Evolutionary conservation across 2,888 invertebrate genomes (phyloP).

Genomic region (Stenurella melanura): DNA sequence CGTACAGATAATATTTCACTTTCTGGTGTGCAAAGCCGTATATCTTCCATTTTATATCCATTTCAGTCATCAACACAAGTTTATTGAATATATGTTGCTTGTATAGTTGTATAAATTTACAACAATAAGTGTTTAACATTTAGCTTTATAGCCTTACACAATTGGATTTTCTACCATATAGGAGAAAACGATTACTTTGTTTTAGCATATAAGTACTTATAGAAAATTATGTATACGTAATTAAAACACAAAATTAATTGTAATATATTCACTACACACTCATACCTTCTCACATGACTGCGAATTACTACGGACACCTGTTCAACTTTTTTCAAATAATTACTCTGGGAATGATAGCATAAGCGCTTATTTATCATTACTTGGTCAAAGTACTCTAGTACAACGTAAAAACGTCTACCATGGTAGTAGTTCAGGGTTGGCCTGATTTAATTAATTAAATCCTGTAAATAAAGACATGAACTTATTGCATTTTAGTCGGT

Average conservation of each 20-base stretch:
- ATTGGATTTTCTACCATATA: not conserved
- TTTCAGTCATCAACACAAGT: not conserved
- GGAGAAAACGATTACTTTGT: slow-evolving; percentile 7
- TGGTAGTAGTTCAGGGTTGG: not conserved
- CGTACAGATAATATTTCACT: too few species aligned
- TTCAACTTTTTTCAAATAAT: slow-evolving; percentile 36
- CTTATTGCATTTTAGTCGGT: too few species aligned
- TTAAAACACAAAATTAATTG: slow-evolving; percentile 12
- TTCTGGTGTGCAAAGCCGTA: too few species aligned
- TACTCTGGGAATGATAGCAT: slow-evolving; percentile 38
- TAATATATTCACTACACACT: slow-evolving; percentile 12
- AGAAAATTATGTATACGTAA: slow-evolving; percentile 18
- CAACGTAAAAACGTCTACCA: not conserved
- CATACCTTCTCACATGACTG: slow-evolving; percentile 19
- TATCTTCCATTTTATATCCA: not conserved
- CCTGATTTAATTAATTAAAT: not conserved
- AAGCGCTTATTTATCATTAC: slow-evolving; percentile 46
- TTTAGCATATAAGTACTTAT: slow-evolving; percentile 15
- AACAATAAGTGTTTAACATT: not conserved
- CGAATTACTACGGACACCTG: slow-evolving; percentile 43
- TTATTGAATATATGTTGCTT: not conserved
- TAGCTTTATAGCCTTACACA: not conserved
- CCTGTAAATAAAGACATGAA: too few species aligned
- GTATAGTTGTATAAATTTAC: not conserved
- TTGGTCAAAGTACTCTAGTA: slow-evolving; percentile 13